Conservation (phyloP, 2,113 vertebrate species). For the Meleagris gallopavo region DNA sequence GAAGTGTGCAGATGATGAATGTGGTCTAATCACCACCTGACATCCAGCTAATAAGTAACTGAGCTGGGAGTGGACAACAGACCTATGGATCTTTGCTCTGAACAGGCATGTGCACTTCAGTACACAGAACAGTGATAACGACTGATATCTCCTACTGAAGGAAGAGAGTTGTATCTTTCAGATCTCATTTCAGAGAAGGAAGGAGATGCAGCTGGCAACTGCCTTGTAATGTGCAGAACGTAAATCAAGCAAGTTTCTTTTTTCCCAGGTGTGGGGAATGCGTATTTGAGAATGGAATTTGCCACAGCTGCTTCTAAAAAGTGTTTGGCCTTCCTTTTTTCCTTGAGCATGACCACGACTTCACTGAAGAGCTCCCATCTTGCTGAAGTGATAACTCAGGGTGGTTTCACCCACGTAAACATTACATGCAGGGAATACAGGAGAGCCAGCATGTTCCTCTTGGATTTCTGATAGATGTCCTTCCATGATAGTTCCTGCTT, state of each 20-base stretch:
- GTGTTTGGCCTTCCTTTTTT: background rate
- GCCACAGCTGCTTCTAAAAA: background rate
- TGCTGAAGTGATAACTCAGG: background rate
- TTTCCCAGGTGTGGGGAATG: background rate
- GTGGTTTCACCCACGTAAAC: rapidly evolving
- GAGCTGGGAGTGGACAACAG: background rate
- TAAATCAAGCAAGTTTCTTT: background rate
- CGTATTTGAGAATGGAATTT: background rate
- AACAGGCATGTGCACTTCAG: background rate
- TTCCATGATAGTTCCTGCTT: background rate
- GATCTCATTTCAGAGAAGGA: background rate
- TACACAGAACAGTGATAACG: background rate
- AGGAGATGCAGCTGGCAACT: background rate
- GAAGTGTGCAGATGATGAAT: background rate
- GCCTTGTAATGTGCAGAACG: background rate
- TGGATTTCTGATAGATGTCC: background rate
- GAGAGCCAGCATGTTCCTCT: rapidly evolving
- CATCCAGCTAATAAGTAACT: background rate
- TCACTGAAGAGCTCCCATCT: background rate
- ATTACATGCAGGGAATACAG: background rate
- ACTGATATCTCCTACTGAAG: background rate
- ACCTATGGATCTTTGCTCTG: background rate
- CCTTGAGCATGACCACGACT: no score
- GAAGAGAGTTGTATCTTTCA: background rate
- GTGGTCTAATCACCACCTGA: background rate